Base-by-base conservation (phyloP, 2,797 vertebrate species). In the Decapterus maruadsi region DNA sequence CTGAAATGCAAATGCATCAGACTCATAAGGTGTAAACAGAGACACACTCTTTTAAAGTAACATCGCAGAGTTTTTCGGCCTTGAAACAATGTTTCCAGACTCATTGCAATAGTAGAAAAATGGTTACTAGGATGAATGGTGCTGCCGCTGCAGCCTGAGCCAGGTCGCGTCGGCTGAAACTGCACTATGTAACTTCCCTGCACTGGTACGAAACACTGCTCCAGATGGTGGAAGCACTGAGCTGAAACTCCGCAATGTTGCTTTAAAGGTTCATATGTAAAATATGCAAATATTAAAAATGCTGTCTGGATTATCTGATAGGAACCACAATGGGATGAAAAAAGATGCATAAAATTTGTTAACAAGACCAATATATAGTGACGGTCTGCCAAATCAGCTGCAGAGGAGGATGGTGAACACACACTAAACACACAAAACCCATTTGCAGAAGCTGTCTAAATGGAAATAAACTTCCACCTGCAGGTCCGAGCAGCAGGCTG, bases 381-480 rank as follows among this genome's bases (percentile, higher is more conserved):
- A 50, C 46, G 34, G 16, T 48, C 13, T 60, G 13, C 22, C 19
- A 60, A 61, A 38, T 10, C 36, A 45, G n/a, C n/a, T 17, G 16
- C 36, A 58, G 45, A 51, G 20, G 40, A 31, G 6, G 29, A 45
- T 1, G 0, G 8, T 26, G n/a, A 63, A 61, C 40, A 66, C n/a
- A 42, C 55, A 22, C 2, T 45, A 38, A n/a, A 71, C 9, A 40
- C 20, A 17, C n/a, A 26, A 16, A 42, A 48, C 14, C 7, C 20
- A 40, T 10, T 55, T 66, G 11, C 36, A 45, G n/a, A 60, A 56
- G 29, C 22, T 43, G 42, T 72, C 19, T 61, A 56, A 56, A 72
- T 43, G 50, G 12, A 48, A 67, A 63, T 56, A 26, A 46, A 59
- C 3, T 3, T 34, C 17, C 4, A 34, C 11, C 60, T 68, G 14